phyloP scores from a whole-genome alignment of 2,113 vertebrate genomes.

The Ifrita kowaldi region DNA sequence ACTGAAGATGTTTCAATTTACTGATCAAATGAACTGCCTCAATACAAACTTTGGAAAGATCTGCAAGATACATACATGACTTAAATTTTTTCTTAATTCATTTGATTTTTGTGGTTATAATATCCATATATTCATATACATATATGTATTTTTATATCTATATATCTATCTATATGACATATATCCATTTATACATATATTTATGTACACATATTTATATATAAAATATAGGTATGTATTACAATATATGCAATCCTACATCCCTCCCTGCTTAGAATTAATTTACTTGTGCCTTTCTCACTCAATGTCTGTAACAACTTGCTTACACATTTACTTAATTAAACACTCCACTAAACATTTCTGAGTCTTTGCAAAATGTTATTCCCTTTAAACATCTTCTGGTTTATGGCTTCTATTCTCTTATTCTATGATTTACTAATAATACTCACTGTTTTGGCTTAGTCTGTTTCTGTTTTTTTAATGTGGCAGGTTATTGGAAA shows the following conservation, averaged over 20 bases:
- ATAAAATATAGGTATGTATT: neutral
- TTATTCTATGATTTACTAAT: neutral
- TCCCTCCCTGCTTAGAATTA: neutral
- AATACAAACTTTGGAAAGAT: neutral
- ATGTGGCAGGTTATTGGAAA: neutral
- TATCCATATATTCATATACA: neutral
- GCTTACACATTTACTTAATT: neutral
- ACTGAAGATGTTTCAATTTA: neutral
- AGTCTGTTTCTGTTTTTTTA: neutral
- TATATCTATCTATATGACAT: neutral
- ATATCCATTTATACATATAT: neutral
- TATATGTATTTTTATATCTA: neutral
- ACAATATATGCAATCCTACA: neutral
- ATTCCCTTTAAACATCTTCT: neutral
- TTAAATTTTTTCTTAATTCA: neutral
- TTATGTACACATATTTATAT: neutral
- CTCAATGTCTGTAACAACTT: neutral
- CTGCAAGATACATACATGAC: neutral
- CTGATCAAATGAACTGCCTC: neutral
- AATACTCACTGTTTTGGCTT: neutral
- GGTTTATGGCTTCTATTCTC: neutral
- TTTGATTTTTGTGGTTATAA: neutral
- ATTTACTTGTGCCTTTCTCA: neutral
- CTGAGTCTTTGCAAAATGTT: neutral
- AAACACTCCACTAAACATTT: neutral